Conservation (phyloP, 1,140 invertebrate species). For the Theocolax elegans region DNA sequence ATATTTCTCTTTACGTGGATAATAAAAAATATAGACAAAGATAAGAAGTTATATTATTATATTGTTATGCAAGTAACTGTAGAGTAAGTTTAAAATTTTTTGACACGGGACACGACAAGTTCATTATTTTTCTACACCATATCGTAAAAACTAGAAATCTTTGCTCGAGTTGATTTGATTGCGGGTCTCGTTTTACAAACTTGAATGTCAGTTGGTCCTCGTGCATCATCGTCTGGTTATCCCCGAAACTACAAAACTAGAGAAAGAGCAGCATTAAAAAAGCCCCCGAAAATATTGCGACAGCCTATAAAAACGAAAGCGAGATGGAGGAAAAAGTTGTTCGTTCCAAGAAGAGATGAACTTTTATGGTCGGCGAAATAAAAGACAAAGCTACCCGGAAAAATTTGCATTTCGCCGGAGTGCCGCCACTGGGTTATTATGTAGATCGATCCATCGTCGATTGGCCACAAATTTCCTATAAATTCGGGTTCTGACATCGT, state of each 20-base stretch:
- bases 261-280: slow-evolving; percentile 27
- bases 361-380: slow-evolving; percentile 41
- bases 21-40: no score
- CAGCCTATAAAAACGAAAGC: slow-evolving; percentile 10
- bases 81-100: no score
- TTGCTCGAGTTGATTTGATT: no score
- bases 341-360: background rate
- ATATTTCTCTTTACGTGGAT: no score
- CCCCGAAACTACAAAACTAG: no score
- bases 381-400: slow-evolving; percentile 42
- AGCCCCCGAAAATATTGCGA: slow-evolving; percentile 28
- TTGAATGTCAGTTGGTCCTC: background rate
- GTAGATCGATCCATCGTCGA: slow-evolving; percentile 48
- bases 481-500: slow-evolving; percentile 46
- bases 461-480: slow-evolving; percentile 47
- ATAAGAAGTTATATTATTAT: no score
- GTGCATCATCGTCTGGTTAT: slow-evolving; percentile 3
- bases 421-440: slow-evolving; percentile 43
- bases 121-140: no score
- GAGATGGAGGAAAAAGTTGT: slow-evolving; percentile 12
- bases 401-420: slow-evolving; percentile 47
- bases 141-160: no score
- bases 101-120: no score
- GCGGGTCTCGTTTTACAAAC: no score
- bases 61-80: no score